Evolutionary conservation across 1,140 invertebrate genomes (phyloP), one percentile per base, ranked within the genome.

Genomic region (Diorhabda elongata): DNA sequence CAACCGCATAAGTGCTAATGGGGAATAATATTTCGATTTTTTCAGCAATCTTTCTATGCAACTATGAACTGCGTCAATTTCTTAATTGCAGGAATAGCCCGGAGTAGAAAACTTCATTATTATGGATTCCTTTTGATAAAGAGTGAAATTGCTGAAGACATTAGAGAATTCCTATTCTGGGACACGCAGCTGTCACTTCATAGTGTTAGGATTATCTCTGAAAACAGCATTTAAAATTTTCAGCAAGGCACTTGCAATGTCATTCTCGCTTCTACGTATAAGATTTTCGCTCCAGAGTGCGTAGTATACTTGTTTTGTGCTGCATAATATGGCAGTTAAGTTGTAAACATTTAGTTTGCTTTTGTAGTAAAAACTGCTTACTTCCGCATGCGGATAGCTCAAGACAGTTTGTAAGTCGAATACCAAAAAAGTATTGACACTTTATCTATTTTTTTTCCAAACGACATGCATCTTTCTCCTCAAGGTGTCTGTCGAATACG

Each of bases 321-420:
- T 70, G 9, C 67, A 73, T 3, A 73, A 52, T 64, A 72, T 69
- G 11, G 75, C 72, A 42, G 73, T 76, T 9, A 77, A 57, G 63
- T 76, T 78, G 62, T 78, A 76, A 26, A 74, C 72, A 61, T 45
- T 72, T 41, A 75, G 59, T 69, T 75, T 78, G 5, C 52, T 64
- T 66, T 75, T 69, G 60, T 75, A 78, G 67, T 42, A 75, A 61
- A 76, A 71, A 44, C 64, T 47, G 41, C n/a, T 65, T 6, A 75
- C 64, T 73, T 76, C 60, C n/a, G 69, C 69, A 63, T 66, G 69
- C 9, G 74, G 73, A 64, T 68, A 76, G n/a, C 52, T 62, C 42
- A 78, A 41, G 26, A 78, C 70, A 73, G 76, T 77, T 69, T 77
- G 58, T 44, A 75, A 61, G 52, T 75, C 75, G 70, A 77, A 77